Conservation (phyloP, 1,140 invertebrate species). For the Monochamus saltuarius region DNA sequence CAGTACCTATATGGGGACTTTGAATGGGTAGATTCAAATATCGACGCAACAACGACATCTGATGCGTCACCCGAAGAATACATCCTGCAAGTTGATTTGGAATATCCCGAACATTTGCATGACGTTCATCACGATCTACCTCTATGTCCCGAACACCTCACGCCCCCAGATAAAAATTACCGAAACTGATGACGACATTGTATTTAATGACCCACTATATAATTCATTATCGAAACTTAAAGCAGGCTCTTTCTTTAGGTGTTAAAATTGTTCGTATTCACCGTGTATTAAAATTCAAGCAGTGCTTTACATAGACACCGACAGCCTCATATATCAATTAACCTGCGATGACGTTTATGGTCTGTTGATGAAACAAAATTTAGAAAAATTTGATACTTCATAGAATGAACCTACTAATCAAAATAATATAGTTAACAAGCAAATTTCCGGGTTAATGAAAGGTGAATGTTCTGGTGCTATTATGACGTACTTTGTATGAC, state of each 20-base stretch:
- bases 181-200: conserved; percentile 23
- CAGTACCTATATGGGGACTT: conserved; percentile 50
- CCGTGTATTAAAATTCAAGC: conserved; percentile 56
- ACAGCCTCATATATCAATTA: conserved; percentile 38
- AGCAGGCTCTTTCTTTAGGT: conserved; percentile 54
- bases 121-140: conserved; percentile 57
- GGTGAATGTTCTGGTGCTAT: too few species aligned
- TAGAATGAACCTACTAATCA: conserved; percentile 41
- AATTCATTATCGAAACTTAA: conserved; percentile 55
- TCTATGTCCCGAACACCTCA: conserved; percentile 22
- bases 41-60: conserved; percentile 32
- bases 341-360: conserved; percentile 31
- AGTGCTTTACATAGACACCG: conserved; percentile 45
- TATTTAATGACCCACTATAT: conserved; percentile 34
- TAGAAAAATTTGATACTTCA: too few species aligned
- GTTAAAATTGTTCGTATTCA: conserved; percentile 55
- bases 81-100: conserved; percentile 56
- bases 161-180: conserved; percentile 32
- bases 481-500: too few species aligned
- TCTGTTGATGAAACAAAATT: conserved; percentile 21
- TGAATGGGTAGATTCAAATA: conserved; percentile 50
- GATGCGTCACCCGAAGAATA: conserved; percentile 53
- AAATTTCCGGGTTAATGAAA: conserved; percentile 54
- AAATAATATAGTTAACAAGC: conserved; percentile 51
- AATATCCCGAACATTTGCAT: conserved; percentile 53